Percentiles rank a stretch among this genome's conserved stretches.
These are phyloP conservation scores for Tor tambroides DNA, from an alignment of 2,113 vertebrate species.

Conservation along the genomic window DNA sequence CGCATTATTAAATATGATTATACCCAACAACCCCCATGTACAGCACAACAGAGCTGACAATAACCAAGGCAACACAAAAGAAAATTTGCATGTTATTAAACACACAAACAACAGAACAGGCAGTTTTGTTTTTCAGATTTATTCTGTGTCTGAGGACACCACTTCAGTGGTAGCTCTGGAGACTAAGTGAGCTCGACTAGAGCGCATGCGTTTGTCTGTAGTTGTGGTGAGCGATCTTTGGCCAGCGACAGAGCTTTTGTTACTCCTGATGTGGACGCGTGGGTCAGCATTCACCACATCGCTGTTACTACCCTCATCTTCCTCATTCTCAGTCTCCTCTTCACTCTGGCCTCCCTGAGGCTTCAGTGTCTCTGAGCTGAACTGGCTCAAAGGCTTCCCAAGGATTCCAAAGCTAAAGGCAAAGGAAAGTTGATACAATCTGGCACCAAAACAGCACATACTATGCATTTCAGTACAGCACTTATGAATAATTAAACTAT, in stretches of 20 bases:
- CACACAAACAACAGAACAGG: background rate
- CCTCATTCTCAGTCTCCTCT: background rate
- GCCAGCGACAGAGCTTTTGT: background rate
- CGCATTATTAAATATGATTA: too few relatives aligned
- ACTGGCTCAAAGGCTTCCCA: slow-evolving; percentile 71
- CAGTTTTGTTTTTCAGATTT: background rate
- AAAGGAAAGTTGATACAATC: background rate
- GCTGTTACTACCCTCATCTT: background rate
- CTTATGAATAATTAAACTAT: background rate
- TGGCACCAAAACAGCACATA: too few relatives aligned
- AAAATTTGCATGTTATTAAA: background rate
- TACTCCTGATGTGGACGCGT: background rate
- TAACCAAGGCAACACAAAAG: background rate
- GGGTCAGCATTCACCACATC: background rate
- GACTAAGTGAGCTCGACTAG: background rate
- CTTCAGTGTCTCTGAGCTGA: slow-evolving; percentile 69
- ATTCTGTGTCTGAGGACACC: slow-evolving; percentile 24
- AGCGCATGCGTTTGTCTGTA: background rate
- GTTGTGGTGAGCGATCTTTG: background rate
- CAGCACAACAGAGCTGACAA: too few relatives aligned
- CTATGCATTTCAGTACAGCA: background rate
- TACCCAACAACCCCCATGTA: too few relatives aligned
- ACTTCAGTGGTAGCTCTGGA: slow-evolving; percentile 18
- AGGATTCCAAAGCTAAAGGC: slow-evolving; percentile 77
- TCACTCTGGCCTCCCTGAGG: background rate